These are phyloP conservation scores for Amazona guildingii DNA, from an alignment of 2,113 vertebrate genomes.

Conservation along the genomic window DNA sequence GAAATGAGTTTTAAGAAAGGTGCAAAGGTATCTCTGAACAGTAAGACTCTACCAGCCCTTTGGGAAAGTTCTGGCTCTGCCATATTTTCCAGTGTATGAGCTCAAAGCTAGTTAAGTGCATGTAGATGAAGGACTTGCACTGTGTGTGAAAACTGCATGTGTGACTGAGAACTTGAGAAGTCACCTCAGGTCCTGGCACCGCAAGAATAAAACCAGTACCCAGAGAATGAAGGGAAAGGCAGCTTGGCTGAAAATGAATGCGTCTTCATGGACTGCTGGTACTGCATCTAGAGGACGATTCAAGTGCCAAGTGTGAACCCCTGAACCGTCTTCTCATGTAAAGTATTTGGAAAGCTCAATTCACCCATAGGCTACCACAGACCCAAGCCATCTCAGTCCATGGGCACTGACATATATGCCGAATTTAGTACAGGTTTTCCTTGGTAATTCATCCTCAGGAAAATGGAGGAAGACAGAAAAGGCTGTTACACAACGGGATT, in stretches of 20 bases:
- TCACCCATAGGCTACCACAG: background rate
- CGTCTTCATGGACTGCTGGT: background rate
- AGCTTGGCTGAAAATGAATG: background rate
- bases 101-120: background rate
- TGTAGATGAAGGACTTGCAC: rapidly evolving
- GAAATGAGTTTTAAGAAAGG: background rate
- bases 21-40: background rate
- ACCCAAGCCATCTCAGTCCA: rapidly evolving
- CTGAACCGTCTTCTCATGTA: background rate
- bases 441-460: background rate
- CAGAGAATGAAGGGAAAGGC: background rate
- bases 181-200: background rate
- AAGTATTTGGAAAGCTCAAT: background rate
- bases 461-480: background rate
- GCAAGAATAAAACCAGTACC: background rate
- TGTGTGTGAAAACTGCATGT: background rate
- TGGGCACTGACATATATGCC: rapidly evolving
- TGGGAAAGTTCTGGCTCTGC: background rate
- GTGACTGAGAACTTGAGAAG: background rate
- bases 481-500: background rate
- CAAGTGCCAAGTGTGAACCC: background rate
- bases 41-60: background rate
- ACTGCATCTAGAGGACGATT: background rate
- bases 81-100: rapidly evolving
- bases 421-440: background rate